Conservation (phyloP, 2,888 invertebrate genomes). For the Spodoptera picta region DNA sequence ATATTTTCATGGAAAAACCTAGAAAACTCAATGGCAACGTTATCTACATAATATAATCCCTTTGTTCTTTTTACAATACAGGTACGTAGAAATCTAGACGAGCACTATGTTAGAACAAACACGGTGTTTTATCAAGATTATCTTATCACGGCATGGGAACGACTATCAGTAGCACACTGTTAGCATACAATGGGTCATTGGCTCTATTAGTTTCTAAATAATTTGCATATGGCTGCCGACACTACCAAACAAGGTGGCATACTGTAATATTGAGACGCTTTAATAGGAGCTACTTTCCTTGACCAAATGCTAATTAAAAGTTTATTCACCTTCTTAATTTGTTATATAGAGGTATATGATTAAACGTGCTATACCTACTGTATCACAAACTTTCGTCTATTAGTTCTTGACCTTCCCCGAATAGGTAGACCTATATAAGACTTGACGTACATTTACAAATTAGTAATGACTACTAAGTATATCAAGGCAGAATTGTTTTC, state of each 20-base stretch:
- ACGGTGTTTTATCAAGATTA: slow-evolving; percentile 57
- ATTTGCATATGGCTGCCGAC: slow-evolving; percentile 59
- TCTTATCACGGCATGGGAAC: slow-evolving; percentile 69
- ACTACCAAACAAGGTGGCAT: slow-evolving; percentile 16
- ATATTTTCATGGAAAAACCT: slow-evolving; percentile 18
- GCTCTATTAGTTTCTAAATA: slow-evolving; percentile 65
- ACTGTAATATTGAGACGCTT: slow-evolving; percentile 22
- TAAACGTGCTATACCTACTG: no score
- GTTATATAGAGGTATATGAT: no score
- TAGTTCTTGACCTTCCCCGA: no score
- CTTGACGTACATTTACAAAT: no score
- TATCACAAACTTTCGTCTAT: no score
- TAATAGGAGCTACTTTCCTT: slow-evolving; percentile 38
- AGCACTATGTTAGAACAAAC: slow-evolving; percentile 45
- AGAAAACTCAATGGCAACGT: slow-evolving; percentile 1
- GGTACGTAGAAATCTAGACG: slow-evolving; percentile 26
- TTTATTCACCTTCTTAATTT: slow-evolving; percentile 22
- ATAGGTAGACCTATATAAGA: no score
- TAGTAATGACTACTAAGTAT: no score
- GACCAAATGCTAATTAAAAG: slow-evolving; percentile 25
- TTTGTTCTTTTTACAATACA: slow-evolving; percentile 44
- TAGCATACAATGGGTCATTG: slow-evolving; percentile 73
- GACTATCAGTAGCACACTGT: slow-evolving; percentile 64
- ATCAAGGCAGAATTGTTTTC: no score
- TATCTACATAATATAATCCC: slow-evolving; percentile 25